Evolutionary conservation across 2,888 invertebrate genomes (phyloP), one percentile per base, ranked within the genome.

Genomic region (Limnephilus marmoratus): DNA sequence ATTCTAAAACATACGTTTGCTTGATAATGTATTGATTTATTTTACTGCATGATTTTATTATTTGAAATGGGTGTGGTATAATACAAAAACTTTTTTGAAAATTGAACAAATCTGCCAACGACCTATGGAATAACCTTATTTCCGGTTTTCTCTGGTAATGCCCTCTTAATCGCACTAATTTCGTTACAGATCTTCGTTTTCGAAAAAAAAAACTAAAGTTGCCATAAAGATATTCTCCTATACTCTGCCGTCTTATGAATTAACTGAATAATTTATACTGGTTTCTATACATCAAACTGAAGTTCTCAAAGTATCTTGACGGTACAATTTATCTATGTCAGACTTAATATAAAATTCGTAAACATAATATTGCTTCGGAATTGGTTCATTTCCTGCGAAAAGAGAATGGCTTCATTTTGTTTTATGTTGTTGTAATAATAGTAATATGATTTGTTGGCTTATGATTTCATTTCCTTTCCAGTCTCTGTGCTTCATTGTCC

Each of bases 391-490:
- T 80, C 29, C 34, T 45, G n/a, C 68, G 80, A 90, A 68, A 68
- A 68, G 68, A 4, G 81, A 45, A 53, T 81, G 45, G 81, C 37
- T 45, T 45, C 81, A 45, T 82, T 83, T 83, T 83, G 83, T 90
- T 90, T 81, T 34, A 90, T 34, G 45, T 31, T 41, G 49, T 31
- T 85, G 86, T 91, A 80, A 90, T 90, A 68, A 83, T 29, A 82
- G 68, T 85, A 87, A 92, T 90, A 92, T 68, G 68, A 68, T 88
- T 92, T 92, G 92, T 89, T 91, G 89, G 90, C 91, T 91, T 91
- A 92, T 91, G 91, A 91, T 88, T 91, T 86, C 86, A 92, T 92
- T 92, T 92, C 91, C 92, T 89, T 91, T 88, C 68, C 91, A 91
- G 85, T 91, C 85, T 29, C 90, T 90, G 91, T 92, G 90, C 37